Evolutionary conservation across 2,888 invertebrate genomes (phyloP).

Genomic region (Lacanobia wlatinum): DNA sequence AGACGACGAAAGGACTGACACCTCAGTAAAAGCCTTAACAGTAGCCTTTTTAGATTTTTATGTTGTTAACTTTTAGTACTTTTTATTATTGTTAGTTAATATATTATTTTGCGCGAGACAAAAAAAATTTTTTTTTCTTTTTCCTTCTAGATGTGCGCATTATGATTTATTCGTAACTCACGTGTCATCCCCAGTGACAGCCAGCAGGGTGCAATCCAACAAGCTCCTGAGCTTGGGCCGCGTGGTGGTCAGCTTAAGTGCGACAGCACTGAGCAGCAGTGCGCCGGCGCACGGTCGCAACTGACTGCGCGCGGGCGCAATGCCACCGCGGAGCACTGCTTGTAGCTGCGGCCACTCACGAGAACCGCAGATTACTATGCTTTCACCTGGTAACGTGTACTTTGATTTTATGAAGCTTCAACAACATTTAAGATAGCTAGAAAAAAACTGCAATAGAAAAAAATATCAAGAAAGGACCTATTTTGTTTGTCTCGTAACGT

Average conservation of each 20-base stretch:
- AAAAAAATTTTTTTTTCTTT: too few species aligned
- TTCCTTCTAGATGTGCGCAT: too few species aligned
- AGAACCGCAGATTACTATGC: slow-evolving; percentile 94
- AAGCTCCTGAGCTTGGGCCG: slow-evolving; percentile 89
- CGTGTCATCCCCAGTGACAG: slow-evolving; percentile 58
- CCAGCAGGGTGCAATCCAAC: slow-evolving; percentile 91
- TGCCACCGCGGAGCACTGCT: slow-evolving; percentile 69
- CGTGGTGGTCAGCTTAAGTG: slow-evolving; percentile 91
- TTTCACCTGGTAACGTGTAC: slow-evolving; percentile 92
- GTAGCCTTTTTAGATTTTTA: too few species aligned
- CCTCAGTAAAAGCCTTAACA: too few species aligned
- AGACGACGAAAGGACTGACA: too few species aligned
- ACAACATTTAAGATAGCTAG: too few species aligned
- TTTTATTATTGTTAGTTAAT: too few species aligned
- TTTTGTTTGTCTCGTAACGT: neutral
- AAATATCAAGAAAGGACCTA: neutral
- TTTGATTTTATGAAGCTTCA: too few species aligned
- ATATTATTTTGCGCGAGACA: too few species aligned
- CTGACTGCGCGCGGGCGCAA: slow-evolving; percentile 87
- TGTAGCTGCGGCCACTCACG: slow-evolving; percentile 79
- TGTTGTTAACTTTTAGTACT: too few species aligned
- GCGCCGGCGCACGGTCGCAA: slow-evolving; percentile 82
- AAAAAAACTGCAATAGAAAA: neutral
- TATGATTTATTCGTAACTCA: slow-evolving; percentile 2
- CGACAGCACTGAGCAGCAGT: slow-evolving; percentile 93